A percentile compares a stretch with the other conserved stretches of the same genome.
Conservation (phyloP, 2,888 invertebrate species). For the Coenonympha arcania region DNA sequence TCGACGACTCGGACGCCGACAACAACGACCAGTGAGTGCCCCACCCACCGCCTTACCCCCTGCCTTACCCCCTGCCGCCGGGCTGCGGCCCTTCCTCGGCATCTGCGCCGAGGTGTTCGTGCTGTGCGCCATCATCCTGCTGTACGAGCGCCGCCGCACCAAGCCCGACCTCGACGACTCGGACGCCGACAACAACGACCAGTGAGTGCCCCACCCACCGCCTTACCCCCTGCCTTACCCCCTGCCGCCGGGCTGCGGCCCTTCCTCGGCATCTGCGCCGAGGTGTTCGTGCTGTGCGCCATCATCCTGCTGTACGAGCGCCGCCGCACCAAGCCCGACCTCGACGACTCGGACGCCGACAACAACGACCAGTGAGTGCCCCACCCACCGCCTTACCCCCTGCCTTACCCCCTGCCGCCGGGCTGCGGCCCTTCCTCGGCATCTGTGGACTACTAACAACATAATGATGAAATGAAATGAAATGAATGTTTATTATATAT, state of each 20-base stretch:
- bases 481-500: too few species aligned
- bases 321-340: conserved; percentile 93
- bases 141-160: conserved; percentile 96
- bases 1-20: conserved; percentile 95
- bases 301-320: conserved; percentile 98
- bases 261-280: conserved; percentile 96
- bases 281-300: conserved; percentile 93
- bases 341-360: conserved; percentile 95
- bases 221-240: too few species aligned
- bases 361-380: conserved; percentile 89
- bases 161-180: conserved; percentile 95
- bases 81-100: conserved; percentile 97
- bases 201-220: conserved; percentile 75
- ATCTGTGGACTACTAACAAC: too few species aligned
- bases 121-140: conserved; percentile 94
- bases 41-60: not conserved
- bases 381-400: not conserved
- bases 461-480: too few species aligned
- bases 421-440: conserved; percentile 97
- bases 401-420: too few species aligned
- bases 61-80: too few species aligned
- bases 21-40: conserved; percentile 89
- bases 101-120: conserved; percentile 96
- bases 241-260: conserved; percentile 98
- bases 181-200: conserved; percentile 93